A percentile compares a stretch with the other conserved stretches of the same genome.
Evolutionary conservation across 1,140 invertebrate genomes (phyloP).

Genomic region (Pseudoatta argentina): DNA sequence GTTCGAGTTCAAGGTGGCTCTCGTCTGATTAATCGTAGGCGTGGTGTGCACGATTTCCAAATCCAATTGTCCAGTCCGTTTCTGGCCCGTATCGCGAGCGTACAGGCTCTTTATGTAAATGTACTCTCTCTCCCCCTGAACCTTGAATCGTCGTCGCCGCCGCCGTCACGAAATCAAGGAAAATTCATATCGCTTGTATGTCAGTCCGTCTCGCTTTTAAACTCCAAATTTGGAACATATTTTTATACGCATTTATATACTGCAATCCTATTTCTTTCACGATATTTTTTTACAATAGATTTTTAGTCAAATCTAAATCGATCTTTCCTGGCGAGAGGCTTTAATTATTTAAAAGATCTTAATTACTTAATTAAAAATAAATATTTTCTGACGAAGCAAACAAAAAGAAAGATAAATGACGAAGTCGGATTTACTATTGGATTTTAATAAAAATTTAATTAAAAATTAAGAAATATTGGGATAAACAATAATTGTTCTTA

Average conservation of each 20-base stretch:
- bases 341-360: neutral
- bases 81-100: neutral
- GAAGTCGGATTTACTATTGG: neutral
- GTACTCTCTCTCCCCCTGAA: slow-evolving; percentile 51
- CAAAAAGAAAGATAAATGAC: neutral
- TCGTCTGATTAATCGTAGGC: slow-evolving; percentile 61
- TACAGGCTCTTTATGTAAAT: slow-evolving; percentile 61
- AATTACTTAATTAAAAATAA: neutral
- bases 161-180: neutral
- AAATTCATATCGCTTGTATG: slow-evolving; percentile 6
- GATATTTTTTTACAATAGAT: neutral
- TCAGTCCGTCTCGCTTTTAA: neutral
- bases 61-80: slow-evolving; percentile 64
- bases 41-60: slow-evolving; percentile 66
- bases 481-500: neutral
- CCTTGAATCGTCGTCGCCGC: slow-evolving; percentile 27
- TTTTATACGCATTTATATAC: neutral
- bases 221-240: neutral
- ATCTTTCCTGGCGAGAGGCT: neutral
- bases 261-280: neutral
- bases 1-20: slow-evolving; percentile 70
- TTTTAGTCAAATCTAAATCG: neutral
- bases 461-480: neutral
- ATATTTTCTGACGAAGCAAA: neutral
- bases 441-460: neutral